Conservation (phyloP, 2,113 vertebrate genomes). For the Cyrtonyx montezumae region DNA sequence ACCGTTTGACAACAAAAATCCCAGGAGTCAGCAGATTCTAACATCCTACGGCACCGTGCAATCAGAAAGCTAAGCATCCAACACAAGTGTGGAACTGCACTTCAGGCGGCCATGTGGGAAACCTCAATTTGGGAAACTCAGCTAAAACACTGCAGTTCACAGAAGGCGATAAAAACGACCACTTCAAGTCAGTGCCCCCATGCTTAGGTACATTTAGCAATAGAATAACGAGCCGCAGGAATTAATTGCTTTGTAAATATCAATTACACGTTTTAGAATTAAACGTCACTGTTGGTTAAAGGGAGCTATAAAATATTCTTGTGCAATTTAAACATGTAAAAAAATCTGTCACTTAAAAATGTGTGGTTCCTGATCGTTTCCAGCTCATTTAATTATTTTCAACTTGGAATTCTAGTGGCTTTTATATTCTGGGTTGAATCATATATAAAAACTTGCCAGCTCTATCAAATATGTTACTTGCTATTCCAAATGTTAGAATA, state of each 20-base stretch:
- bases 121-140: conserved; percentile 11
- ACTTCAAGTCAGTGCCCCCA: neutral
- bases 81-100: neutral
- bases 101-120: conserved; percentile 24
- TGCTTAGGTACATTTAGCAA: conserved; percentile 53
- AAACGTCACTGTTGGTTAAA: conserved; percentile 78
- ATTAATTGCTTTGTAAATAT: conserved; percentile 76
- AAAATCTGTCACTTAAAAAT: conserved; percentile 85
- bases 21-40: conserved; percentile 47
- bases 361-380: conserved; percentile 88
- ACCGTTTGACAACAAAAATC: conserved; percentile 48
- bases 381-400: conserved; percentile 90
- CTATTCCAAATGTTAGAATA: conserved; percentile 89
- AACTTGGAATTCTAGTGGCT: conserved; percentile 85
- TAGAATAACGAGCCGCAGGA: conserved; percentile 53
- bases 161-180: conserved; percentile 37
- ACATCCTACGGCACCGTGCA: neutral
- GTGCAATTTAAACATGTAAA: conserved; percentile 87
- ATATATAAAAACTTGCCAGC: conserved; percentile 88
- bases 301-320: conserved; percentile 81
- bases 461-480: conserved; percentile 90
- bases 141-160: conserved; percentile 30
- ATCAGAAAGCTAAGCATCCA: conserved; percentile 62
- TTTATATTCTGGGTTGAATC: conserved; percentile 89
- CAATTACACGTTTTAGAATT: conserved; percentile 77